Percentiles rank a stretch among this genome's conserved stretches.
These are phyloP conservation scores for Cichlasoma orientale DNA, from an alignment of 2,797 vertebrate genomes.

Conservation along the genomic window DNA sequence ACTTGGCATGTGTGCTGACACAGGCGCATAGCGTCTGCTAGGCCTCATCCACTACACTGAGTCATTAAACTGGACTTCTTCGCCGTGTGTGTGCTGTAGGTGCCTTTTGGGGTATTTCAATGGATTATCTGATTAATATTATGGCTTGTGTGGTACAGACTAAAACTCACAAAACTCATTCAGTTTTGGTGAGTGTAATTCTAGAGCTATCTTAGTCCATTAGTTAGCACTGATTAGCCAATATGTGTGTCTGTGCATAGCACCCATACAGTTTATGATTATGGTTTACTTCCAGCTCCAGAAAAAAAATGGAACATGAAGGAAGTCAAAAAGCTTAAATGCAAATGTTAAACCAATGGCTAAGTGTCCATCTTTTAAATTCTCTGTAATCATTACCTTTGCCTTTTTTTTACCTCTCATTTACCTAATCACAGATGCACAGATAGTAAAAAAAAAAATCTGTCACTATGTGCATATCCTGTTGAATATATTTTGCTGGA, in stretches of 20 bases:
- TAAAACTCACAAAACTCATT: neutral
- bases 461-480: neutral
- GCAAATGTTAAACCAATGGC: neutral
- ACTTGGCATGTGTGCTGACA: no score
- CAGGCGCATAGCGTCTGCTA: no score
- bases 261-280: neutral
- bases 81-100: neutral
- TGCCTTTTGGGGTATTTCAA: neutral
- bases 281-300: neutral
- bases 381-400: neutral
- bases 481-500: neutral
- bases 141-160: neutral
- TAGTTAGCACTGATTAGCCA: neutral
- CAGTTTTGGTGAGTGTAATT: neutral
- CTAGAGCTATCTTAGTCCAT: neutral
- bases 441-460: neutral
- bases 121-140: neutral
- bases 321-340: neutral
- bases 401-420: neutral
- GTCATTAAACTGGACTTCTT: neutral
- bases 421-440: neutral
- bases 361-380: neutral
- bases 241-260: neutral
- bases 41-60: no score
- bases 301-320: neutral